Evolutionary conservation across 2,113 vertebrate species (phyloP), one percentile per base, ranked within the genome.

Genomic region (Barnardius zonarius): DNA sequence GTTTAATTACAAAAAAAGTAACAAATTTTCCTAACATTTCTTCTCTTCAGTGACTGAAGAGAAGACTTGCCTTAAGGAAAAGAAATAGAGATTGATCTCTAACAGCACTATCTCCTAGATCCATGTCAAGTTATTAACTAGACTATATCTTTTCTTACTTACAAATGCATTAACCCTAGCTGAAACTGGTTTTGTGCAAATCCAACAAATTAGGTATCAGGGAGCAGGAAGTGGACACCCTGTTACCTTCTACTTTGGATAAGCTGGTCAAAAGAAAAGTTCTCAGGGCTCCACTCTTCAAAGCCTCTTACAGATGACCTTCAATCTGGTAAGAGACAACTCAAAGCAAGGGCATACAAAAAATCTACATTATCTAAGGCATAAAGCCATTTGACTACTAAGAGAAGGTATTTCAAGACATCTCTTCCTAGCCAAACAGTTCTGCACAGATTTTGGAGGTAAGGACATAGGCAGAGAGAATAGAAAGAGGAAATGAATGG

Each of bases 21-120:
- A 98, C 98, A 98, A 98, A 98, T 98, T 99, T 98, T 97, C 98
- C 97, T 99, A 98, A 98, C 98, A 98, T 98, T 98, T 98, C 98
- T 97, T 98, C 98, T 98, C 98, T 98, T 98, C 97, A 98, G 98
- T 98, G 98, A 98, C 98, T 98, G 96, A 96, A 99, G 98, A 99
- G 98, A 95, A 98, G 22, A 98, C 98, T 98, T 98, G 97, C 96
- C 97, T 98, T 98, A 97, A 98, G 33, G 35, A 27, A 62, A 37
- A 62, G 24, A 62, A 61, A 98, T 98, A 98, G 98, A 97, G 97
- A 98, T 98, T 98, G 96, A 98, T 99, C 98, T 98, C 98, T 92
- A 98, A 98, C 97, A 98, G 96, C 97, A 98, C 35, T 22, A 55
- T 43, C 41, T 57, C 54, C 30, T 98, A 98, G 97, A 97, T 97